Conservation (phyloP, 2,113 vertebrate genomes). For the Pao palembangensis region DNA sequence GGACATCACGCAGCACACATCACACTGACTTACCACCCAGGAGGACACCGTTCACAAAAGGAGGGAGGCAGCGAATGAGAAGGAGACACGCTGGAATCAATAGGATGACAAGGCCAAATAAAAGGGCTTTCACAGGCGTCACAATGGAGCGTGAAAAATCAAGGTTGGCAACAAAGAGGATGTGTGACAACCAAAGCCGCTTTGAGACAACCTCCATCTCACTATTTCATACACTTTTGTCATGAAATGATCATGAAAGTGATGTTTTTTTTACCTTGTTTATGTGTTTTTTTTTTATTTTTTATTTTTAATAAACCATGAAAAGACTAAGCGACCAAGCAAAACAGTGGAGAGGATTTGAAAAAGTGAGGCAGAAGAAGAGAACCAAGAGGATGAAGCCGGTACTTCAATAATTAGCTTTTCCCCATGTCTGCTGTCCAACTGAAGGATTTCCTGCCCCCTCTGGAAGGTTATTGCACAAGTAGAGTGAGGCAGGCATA, state of each 20-base stretch:
- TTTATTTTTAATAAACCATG: neutral
- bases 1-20: constrained; percentile 34
- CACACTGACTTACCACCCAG: constrained; percentile 46
- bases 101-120: constrained; percentile 39
- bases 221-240: too few relatives aligned
- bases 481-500: neutral
- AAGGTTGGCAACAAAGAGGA: constrained; percentile 12
- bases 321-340: too few relatives aligned
- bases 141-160: constrained; percentile 26
- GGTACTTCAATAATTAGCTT: too few relatives aligned
- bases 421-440: too few relatives aligned
- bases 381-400: too few relatives aligned
- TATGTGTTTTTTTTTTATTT: neutral
- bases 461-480: neutral
- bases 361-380: too few relatives aligned
- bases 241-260: constrained; percentile 1
- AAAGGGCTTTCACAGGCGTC: constrained; percentile 38
- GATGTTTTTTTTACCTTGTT: neutral
- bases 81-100: constrained; percentile 43
- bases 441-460: too few relatives aligned
- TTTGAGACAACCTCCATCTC: constrained; percentile 1
- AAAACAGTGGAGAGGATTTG: too few relatives aligned
- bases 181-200: constrained; percentile 4
- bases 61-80: constrained; percentile 29
- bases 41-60: constrained; percentile 40